Base-by-base conservation (phyloP, 2,113 vertebrate species). In the Ancistrus triradiatus region DNA sequence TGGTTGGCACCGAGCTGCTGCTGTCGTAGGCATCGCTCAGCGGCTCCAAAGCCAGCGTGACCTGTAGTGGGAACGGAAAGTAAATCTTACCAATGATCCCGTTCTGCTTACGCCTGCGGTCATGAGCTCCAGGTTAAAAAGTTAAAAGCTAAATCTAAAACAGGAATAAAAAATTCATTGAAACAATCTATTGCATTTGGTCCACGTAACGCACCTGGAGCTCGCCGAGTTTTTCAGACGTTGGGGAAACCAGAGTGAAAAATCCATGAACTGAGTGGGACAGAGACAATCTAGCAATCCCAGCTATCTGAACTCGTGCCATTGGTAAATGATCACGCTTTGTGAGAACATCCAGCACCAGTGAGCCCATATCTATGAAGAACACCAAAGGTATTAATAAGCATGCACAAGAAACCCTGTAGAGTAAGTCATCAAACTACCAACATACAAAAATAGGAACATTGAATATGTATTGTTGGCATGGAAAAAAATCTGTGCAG, bases 221-320 rank as follows among this genome's bases (percentile, higher is more conserved):
- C 77, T 98, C 92, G 69, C 95, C 96, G 1, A 98, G 81, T 73
- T 93, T 97, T 56, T 91, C 88, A 5, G 90, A 91, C 0, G 85
- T 81, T 0, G 94, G 88, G 3, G 96, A 98, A 58, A 95, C n/a
- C 27, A 98, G 70, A 2, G 87, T 61, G 72, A 94, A 98, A 81
- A 87, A 89, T 2, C 94, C 93, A 69, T 49, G 81, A 66, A 98
- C 89, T 2, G 91, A 87, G 60, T 88, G 81, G 46, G 86, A 90
- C 63, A 91, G 82, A 66, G 93, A 92, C 0, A 98, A 90, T 57
- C 81, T 84, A 11, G 91, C 81, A 58, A 98, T 83, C 1, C 84
- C 85, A 0, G 60, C 66, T 48, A 98, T 91, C 44, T 94, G 82
- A 51, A 84, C 90, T 68, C 78, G 87, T 42, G 93, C 95, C 1